Percentiles rank a stretch among this genome's conserved stretches.
Conservation (phyloP, 2,113 vertebrate genomes). For the Ochotona princeps region DNA sequence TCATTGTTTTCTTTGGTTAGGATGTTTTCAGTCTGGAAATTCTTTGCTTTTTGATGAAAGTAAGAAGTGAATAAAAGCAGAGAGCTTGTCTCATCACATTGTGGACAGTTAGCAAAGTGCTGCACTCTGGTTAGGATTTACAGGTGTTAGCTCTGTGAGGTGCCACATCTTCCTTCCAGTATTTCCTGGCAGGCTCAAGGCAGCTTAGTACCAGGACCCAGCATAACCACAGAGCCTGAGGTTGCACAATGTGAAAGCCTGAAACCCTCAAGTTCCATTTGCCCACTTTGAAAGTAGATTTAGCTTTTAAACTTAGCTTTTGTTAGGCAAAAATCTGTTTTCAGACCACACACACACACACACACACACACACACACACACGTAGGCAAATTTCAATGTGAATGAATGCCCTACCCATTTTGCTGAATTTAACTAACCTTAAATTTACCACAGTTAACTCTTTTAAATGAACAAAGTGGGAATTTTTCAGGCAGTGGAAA, state of each 20-base stretch:
- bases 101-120: neutral
- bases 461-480: conserved; percentile 35
- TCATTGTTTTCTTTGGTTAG: neutral
- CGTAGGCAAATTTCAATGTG: neutral
- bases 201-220: conserved; percentile 27
- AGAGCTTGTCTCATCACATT: conserved; percentile 31
- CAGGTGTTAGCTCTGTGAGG: neutral
- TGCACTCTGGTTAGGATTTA: conserved; percentile 27
- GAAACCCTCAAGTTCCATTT: neutral
- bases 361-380: no score
- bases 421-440: neutral
- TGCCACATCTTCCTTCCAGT: conserved; percentile 49
- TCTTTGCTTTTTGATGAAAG: conserved; percentile 50
- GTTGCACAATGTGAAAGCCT: neutral
- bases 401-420: conserved; percentile 10
- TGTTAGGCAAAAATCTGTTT: neutral
- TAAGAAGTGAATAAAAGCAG: neutral
- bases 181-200: conserved; percentile 50
- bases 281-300: conserved; percentile 6
- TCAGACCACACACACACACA: neutral
- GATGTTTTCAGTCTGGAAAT: conserved; percentile 30
- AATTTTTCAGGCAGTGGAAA: conserved; percentile 24
- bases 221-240: conserved; percentile 58
- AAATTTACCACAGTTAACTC: neutral
- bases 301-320: conserved; percentile 30